Conservation (phyloP, 2,888 invertebrate genomes). For the Pachydiplax longipennis region DNA sequence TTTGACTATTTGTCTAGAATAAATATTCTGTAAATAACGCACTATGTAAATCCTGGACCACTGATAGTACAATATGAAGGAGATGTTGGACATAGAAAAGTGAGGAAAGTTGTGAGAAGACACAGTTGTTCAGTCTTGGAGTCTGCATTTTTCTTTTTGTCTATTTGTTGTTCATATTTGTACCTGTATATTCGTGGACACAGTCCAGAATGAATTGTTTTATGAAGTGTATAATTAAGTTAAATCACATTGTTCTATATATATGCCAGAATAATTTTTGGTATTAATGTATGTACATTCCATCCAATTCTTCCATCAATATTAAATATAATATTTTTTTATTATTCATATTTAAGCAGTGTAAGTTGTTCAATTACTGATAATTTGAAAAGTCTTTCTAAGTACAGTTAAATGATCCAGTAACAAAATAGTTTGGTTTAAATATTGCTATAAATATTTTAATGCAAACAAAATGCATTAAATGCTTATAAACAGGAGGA, state of each 20-base stretch:
- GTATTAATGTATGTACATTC: neutral
- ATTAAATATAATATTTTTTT: neutral
- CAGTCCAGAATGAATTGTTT: neutral
- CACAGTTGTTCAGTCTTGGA: neutral
- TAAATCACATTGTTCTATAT: neutral
- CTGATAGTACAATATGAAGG: neutral
- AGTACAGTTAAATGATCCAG: neutral
- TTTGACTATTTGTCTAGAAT: neutral
- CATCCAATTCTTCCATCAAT: neutral
- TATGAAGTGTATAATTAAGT: neutral
- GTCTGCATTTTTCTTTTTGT: neutral
- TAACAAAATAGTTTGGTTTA: neutral
- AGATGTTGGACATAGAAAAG: neutral
- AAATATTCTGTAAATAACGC: neutral
- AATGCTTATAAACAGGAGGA: conserved; percentile 41
- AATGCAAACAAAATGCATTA: conserved; percentile 44
- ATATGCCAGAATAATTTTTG: neutral
- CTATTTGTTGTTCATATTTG: neutral
- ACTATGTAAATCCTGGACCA: neutral
- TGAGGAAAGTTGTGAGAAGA: neutral
- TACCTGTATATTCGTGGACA: conserved; percentile 27
- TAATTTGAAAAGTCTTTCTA: neutral
- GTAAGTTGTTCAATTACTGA: neutral
- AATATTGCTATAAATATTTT: conserved; percentile 43
- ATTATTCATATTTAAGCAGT: neutral